Percentiles rank a stretch among this genome's conserved stretches.
Conservation (phyloP, 2,888 invertebrate genomes). For the Macrophya alboannulata region DNA sequence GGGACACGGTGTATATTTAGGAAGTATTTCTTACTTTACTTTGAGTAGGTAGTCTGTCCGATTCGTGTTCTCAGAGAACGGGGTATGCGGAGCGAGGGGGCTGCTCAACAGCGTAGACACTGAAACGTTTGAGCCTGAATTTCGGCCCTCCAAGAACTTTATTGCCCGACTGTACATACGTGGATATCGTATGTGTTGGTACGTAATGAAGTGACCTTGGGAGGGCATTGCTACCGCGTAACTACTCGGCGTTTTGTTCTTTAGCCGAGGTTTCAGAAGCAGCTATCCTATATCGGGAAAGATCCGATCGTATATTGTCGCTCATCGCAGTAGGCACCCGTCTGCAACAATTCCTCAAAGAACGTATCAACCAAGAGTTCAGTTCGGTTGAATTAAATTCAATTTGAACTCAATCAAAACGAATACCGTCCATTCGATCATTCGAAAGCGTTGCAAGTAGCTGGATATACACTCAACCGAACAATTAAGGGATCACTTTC, state of each 20-base stretch:
- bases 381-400: neutral
- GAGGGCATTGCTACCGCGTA: conserved; percentile 48
- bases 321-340: neutral
- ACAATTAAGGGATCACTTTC: no score
- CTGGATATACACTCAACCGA: no score
- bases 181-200: neutral
- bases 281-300: neutral
- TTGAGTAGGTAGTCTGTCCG: no score
- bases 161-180: neutral
- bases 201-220: conserved; percentile 36
- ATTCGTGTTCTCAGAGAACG: no score
- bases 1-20: no score
- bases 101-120: no score
- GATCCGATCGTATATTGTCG: neutral
- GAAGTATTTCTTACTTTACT: no score
- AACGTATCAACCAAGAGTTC: neutral
- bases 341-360: neutral
- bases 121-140: no score
- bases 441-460: neutral
- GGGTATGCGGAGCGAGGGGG: no score
- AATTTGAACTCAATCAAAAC: neutral
- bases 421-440: neutral
- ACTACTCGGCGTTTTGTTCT: conserved; percentile 37
- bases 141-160: no score
- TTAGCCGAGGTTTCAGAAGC: neutral